Base-by-base conservation (phyloP, 2,888 invertebrate genomes). In the Zaprionus bogoriensis region DNA sequence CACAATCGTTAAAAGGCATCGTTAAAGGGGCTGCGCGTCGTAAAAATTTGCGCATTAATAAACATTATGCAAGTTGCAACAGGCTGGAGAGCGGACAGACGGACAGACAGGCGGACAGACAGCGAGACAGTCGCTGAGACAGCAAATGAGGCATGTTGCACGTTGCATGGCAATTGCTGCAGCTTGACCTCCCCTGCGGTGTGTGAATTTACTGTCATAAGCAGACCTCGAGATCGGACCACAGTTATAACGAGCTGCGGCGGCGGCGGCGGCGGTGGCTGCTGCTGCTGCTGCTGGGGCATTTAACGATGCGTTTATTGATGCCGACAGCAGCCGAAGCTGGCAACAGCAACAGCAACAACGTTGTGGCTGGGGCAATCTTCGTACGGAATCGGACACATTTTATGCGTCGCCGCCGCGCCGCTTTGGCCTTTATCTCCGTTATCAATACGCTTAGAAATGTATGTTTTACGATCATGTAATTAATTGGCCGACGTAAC, bases 11-110 rank as follows among this genome's bases (percentile, higher is more conserved):
- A 80, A 74, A 66, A 68, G 67, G 62, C 60, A 75, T 85, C 80
- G 85, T 85, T 75, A 73, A 85, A 76, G 73, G 68, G 76, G 60
- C 73, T 69, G 54, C 30, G 74, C 28, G 36, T 82, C 80, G 67
- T 85, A 78, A 81, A 84, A 85, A 75, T 85, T 73, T 82, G 70
- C 54, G 65, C 85, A 82, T 81, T 81, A 85, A 81, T 85, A 81
- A 81, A 81, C 76, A 81, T 81, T 78, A 81, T 78, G 85, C 85
- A 78, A 69, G 76, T 41, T 59, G 70, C 59, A 61, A 73, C 69
- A 50, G 66, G 44, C 27, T 12, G 44, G 19, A 30, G 27, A 32
- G 25, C 12, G 14, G 38, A 45, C 4, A n/a, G 46, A 45, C 53
- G 17, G 44, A 25, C 19, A 25, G 36, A 52, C n/a, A 14, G 9